Evolutionary conservation across 2,113 vertebrate genomes (phyloP).

Genomic region (Thalassarche chlororhynchos): DNA sequence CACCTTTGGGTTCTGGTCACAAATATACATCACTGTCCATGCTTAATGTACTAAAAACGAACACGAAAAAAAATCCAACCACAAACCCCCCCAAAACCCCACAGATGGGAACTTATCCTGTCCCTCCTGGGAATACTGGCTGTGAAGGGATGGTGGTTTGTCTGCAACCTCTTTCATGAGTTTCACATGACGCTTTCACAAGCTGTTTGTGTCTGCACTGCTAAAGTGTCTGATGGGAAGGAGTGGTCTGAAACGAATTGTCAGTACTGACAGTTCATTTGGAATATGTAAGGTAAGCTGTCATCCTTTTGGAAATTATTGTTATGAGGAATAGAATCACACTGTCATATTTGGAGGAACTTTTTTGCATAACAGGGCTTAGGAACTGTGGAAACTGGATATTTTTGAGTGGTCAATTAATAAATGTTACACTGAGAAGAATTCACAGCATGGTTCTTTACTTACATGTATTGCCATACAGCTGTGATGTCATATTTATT

Average conservation of each 20-base stretch:
- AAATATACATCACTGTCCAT: not conserved
- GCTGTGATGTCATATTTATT: not conserved
- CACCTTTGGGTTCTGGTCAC: not conserved
- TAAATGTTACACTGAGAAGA: not conserved
- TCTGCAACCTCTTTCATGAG: not conserved
- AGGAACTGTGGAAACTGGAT: not conserved
- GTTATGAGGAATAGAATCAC: not conserved
- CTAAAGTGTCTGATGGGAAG: not conserved
- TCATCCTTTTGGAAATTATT: not conserved
- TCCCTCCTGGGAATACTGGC: not conserved
- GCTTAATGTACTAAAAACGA: not conserved
- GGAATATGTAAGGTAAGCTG: not conserved
- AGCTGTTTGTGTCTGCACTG: not conserved
- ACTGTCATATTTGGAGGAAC: not conserved
- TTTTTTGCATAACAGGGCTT: not conserved
- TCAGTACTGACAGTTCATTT: not conserved
- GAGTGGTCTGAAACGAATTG: not conserved
- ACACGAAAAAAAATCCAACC: not conserved
- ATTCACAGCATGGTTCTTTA: not conserved
- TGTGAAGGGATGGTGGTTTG: not conserved
- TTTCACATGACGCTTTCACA: rapidly evolving
- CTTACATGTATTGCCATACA: not conserved
- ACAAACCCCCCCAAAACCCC: rapidly evolving
- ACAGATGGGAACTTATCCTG: not conserved
- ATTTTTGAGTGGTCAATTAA: not conserved